These are phyloP conservation scores for Fopius arisanus DNA, from an alignment of 1,140 invertebrate genomes.

Conservation along the genomic window DNA sequence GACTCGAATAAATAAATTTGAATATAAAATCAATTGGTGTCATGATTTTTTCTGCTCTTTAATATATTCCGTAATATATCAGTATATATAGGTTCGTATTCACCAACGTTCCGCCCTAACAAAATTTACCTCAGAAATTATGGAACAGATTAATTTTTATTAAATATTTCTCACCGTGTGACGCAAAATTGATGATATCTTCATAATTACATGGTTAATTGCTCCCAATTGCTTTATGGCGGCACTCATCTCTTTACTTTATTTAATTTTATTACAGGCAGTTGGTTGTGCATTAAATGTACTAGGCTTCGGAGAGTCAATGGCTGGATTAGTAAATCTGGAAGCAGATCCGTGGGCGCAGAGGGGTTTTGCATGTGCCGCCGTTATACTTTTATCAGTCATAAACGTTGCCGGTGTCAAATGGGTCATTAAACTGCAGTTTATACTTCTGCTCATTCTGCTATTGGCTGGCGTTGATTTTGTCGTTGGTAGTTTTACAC, in stretches of 20 bases:
- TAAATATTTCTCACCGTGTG: no score
- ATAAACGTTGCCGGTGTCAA: constrained; percentile 93
- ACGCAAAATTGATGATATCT: no score
- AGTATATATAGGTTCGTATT: no score
- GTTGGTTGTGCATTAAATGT: constrained; percentile 95
- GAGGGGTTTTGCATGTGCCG: constrained; percentile 80
- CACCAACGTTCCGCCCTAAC: no score
- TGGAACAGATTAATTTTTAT: no score
- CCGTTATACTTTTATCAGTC: constrained; percentile 81
- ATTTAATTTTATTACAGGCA: constrained; percentile 70
- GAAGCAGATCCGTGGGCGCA: constrained; percentile 76
- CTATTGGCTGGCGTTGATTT: constrained; percentile 89
- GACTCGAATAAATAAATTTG: no score
- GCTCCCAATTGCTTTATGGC: background rate
- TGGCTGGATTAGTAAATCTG: constrained; percentile 82
- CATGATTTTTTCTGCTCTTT: no score
- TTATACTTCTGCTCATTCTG: constrained; percentile 82
- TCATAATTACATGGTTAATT: no score
- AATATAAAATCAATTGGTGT: no score
- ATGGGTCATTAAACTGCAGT: constrained; percentile 92
- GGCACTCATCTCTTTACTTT: background rate
- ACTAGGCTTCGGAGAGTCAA: constrained; percentile 92
- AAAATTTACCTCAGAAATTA: no score
- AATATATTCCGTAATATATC: no score
- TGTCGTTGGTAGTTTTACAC: constrained; percentile 85